Percentiles rank a stretch among this genome's conserved stretches.
These are phyloP conservation scores for Plestiodon gilberti DNA, from an alignment of 2,113 vertebrate genomes.

Conservation along the genomic window DNA sequence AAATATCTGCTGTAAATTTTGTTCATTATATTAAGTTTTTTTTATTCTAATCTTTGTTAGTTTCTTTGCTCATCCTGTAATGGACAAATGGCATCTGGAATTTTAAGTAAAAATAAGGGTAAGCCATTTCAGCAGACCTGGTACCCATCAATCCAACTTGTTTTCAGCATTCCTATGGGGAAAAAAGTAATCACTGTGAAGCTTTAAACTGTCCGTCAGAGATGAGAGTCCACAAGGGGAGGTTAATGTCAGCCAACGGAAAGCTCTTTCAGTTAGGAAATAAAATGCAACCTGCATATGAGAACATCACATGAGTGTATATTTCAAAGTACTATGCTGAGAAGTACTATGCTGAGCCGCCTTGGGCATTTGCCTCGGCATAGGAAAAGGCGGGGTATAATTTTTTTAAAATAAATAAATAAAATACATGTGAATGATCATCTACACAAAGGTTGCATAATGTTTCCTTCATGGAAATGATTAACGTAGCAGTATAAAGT, in stretches of 20 bases:
- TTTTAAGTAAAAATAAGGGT: no score
- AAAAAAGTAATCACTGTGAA: not conserved
- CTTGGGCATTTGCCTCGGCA: no score
- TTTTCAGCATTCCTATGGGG: not conserved
- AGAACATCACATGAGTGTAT: not conserved
- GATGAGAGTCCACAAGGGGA: not conserved
- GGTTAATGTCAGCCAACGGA: not conserved
- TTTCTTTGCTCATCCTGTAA: no score
- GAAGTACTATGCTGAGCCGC: no score
- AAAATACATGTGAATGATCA: not conserved
- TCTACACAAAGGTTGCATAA: not conserved
- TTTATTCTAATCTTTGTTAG: no score
- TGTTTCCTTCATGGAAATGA: not conserved
- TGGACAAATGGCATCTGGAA: no score
- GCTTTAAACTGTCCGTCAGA: not conserved
- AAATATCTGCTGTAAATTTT: no score
- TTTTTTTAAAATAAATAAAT: no score
- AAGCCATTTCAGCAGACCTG: no score
- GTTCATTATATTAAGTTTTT: no score
- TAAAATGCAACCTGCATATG: not conserved
- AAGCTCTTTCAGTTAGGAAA: not conserved
- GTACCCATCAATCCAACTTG: not conserved
- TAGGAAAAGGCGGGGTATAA: no score
- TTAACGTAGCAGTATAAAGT: not conserved
- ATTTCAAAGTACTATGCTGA: no score